Evolutionary conservation across 1,140 invertebrate genomes (phyloP).

Genomic region (Leptopilina clavipes): DNA sequence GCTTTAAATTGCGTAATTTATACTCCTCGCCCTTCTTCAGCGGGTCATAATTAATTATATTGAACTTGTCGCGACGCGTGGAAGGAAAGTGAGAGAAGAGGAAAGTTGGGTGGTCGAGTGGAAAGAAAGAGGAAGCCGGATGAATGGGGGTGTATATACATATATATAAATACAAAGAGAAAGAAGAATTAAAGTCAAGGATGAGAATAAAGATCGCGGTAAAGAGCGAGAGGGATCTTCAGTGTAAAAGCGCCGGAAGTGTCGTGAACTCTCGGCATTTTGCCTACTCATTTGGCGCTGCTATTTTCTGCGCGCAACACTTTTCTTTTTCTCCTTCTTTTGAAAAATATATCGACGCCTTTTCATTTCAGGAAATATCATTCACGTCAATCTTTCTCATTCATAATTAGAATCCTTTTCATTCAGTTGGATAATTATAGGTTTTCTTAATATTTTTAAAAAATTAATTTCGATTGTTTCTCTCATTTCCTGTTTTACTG

Average conservation of each 20-base stretch:
- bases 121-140: background rate
- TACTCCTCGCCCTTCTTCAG: constrained; percentile 48
- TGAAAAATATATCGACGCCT: background rate
- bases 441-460: too few species aligned
- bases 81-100: background rate
- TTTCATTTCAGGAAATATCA: background rate
- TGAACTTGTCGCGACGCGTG: constrained; percentile 45
- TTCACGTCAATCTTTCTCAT: background rate
- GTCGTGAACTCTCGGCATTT: constrained; percentile 11
- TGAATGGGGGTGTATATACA: background rate
- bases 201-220: constrained; percentile 27
- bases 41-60: constrained; percentile 56
- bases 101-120: constrained; percentile 8
- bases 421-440: too few species aligned
- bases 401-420: too few species aligned
- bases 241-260: constrained; percentile 3
- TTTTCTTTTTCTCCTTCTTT: too few species aligned
- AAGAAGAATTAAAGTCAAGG: constrained; percentile 21
- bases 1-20: constrained; percentile 60
- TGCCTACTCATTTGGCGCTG: background rate
- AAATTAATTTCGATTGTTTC: too few species aligned
- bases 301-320: background rate
- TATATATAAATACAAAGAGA: background rate
- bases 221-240: background rate
- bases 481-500: too few species aligned